Evolutionary conservation across 2,797 vertebrate genomes (phyloP).

Genomic region (Dendrocincla tyrannina): DNA sequence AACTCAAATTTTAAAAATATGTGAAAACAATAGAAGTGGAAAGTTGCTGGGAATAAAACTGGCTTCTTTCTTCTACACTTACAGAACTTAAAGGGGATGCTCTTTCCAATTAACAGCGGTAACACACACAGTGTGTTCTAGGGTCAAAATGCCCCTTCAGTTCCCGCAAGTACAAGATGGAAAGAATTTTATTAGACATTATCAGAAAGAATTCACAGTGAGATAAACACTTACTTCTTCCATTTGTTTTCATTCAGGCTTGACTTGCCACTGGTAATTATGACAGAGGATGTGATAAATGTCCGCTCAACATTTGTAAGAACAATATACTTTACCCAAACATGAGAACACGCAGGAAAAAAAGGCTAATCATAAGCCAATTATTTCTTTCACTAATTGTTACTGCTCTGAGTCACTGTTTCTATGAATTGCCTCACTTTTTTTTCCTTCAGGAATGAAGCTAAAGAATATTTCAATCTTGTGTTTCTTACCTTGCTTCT

Average conservation of each 20-base stretch:
- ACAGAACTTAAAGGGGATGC: not conserved
- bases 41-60: not conserved
- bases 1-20: not conserved
- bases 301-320: conserved; percentile 56
- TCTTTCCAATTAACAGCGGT: not conserved
- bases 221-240: conserved; percentile 63
- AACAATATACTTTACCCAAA: conserved; percentile 68
- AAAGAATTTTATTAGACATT: conserved; percentile 58
- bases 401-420: conserved; percentile 56
- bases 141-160: conserved; percentile 28
- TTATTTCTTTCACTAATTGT: conserved; percentile 63
- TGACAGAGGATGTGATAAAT: conserved; percentile 71
- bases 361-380: conserved; percentile 53
- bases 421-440: conserved; percentile 1
- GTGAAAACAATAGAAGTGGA: not conserved
- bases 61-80: not conserved
- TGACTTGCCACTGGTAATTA: conserved; percentile 58
- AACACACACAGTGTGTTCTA: not conserved
- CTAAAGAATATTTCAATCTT: not conserved
- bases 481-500: not conserved
- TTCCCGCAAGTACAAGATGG: conserved; percentile 38
- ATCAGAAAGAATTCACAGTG: conserved; percentile 54
- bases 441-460: conserved; percentile 1
- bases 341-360: conserved; percentile 59
- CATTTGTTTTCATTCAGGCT: conserved; percentile 65